Evolutionary conservation across 2,888 invertebrate species (phyloP), one percentile per base, ranked within the genome.

Genomic region (Ennomos fuscantarius): DNA sequence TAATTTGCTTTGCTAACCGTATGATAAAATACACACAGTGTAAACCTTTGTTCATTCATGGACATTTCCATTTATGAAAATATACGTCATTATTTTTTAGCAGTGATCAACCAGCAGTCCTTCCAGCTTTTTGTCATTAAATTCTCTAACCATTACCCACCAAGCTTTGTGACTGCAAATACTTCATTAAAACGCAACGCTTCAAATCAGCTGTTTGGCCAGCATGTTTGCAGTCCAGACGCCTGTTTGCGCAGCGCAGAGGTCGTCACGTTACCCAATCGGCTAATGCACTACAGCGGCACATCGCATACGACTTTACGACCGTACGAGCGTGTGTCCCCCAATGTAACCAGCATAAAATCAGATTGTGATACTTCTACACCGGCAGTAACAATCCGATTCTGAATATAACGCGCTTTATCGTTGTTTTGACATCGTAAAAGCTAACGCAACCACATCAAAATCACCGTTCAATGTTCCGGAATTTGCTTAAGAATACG

Each of bases 261-360:
- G 66, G 52, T 49, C 57, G 48, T 70, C 72, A 73, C 70, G 72
- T 72, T 51, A 72, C 58, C 68, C 78, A 79, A 85, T 82, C 77
- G 70, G 47, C 73, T 78, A 80, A 82, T 73, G 70, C 67, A 71
- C 62, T 55, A 49, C 42, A 24, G 12, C 44, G 36, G 47, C 39
- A 51, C 36, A 55, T 46, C 15, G 50, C n/a, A 46, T 48, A 36
- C 13, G 51, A 55, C 58, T 66, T 63, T 64, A 68, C 60, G 65
- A 63, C 48, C 46, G 9, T 15, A 37, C 41, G 10, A 53, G 33
- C 57, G 49, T 45, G 40, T 49, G 58, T 49, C 58, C 8, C 31
- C 24, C 49, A 43, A 42, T 58, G 58, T 59, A 40, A 41, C 53
- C 44, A 44, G 40, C 53, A 54, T 59, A 59, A 59, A 59, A 59